Base-by-base conservation (phyloP, 2,888 invertebrate genomes). In the Machimus atricapillus region DNA sequence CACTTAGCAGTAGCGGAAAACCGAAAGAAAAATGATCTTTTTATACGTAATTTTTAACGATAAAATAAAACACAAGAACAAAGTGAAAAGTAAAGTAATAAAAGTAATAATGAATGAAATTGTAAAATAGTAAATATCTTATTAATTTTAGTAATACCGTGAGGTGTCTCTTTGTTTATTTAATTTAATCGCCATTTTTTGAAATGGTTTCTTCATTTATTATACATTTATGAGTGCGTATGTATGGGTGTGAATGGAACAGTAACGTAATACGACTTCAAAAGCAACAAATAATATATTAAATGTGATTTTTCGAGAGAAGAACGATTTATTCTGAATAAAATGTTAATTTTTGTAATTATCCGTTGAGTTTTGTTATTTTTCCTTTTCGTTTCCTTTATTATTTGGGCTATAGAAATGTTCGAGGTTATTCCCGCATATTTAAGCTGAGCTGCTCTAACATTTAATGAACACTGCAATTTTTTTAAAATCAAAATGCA, bases 271-370 rank as follows among this genome's bases (percentile, higher is more conserved):
- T 66, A 66, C 66, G 66, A 66, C 52, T 52, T n/a, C 52, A 74
- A 74, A 74, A 66, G 27, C 74, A 58, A 73, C 73, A 85, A 74
- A 74, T 85, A 85, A 85, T 85, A 85, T 85, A 85, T 85, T 85
- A 74, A 85, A 85, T 85, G 85, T 85, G 85, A 85, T 85, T 73
- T 40, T 74, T 27, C 43, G 43, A 85, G 46, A 43, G 43, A 46
- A 43, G 34, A 31, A 16, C 34, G 74, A 85, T 74, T 82, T 82
- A 82, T 23, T 79, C 58, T 73, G 73, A 85, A 85, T 85, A 85
- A 85, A 85, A 74, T 85, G 74, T 85, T 85, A 74, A 85, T 85
- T 85, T 76, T 85, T 85, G 27, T 85, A 85, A 85, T 73, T 85
- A 46, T 85, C 52, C 56, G 19, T 85, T 85, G 23, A 19, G 19